Percentiles rank a stretch among this genome's conserved stretches.
These are phyloP conservation scores for Eurois occulta DNA, from an alignment of 2,888 invertebrate genomes.

Conservation along the genomic window DNA sequence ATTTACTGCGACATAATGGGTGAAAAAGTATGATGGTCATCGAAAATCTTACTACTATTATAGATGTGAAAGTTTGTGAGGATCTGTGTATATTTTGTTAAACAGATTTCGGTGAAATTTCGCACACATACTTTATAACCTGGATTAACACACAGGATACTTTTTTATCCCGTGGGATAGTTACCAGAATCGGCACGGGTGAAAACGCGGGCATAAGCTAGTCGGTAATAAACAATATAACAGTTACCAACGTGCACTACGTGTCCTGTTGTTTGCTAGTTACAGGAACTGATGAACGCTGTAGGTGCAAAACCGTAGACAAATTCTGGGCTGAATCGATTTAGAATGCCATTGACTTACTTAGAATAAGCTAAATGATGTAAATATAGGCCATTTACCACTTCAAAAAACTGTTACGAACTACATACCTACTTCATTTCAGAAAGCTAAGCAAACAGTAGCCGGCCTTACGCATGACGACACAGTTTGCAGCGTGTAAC, in stretches of 20 bases:
- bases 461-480: constrained; percentile 9
- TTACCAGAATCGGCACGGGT: too few relatives aligned
- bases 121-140: too few relatives aligned
- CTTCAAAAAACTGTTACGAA: background rate
- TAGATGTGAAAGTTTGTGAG: too few relatives aligned
- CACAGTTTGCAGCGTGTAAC: constrained; percentile 22
- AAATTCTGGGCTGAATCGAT: background rate
- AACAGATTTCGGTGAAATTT: too few relatives aligned
- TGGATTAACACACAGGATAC: too few relatives aligned
- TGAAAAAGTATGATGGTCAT: background rate
- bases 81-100: too few relatives aligned
- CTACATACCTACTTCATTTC: background rate
- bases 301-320: background rate
- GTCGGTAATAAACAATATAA: background rate
- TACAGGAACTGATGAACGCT: background rate
- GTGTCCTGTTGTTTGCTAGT: background rate
- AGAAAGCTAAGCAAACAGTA: constrained; percentile 3
- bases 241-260: background rate
- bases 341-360: background rate
- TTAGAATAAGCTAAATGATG: background rate
- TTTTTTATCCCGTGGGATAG: too few relatives aligned
- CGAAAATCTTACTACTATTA: background rate
- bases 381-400: background rate
- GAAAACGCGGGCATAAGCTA: too few relatives aligned
- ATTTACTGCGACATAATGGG: background rate